Percentiles rank a stretch among this genome's conserved stretches.
These are phyloP conservation scores for Crenichthys baileyi DNA, from an alignment of 2,797 vertebrate genomes.

Conservation along the genomic window DNA sequence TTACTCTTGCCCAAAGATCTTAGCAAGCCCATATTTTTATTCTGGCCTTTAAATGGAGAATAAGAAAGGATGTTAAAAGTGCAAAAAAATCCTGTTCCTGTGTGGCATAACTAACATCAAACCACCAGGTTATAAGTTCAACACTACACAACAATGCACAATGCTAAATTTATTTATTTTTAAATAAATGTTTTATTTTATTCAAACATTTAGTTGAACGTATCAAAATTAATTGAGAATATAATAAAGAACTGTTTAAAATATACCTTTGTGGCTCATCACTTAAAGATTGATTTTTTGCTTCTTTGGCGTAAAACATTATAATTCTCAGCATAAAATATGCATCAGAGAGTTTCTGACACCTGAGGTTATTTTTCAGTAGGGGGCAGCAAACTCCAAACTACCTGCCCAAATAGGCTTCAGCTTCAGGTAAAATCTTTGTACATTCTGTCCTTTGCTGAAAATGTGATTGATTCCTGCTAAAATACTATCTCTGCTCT, in stretches of 20 bases:
- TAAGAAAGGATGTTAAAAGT: slow-evolving; percentile 7
- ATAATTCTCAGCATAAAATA: slow-evolving; percentile 21
- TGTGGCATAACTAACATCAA: background rate
- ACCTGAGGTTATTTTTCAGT: slow-evolving; percentile 57
- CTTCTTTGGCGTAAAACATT: slow-evolving; percentile 12
- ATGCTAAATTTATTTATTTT: background rate
- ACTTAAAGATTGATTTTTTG: slow-evolving; percentile 5
- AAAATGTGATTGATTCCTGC: background rate
- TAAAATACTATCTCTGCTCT: background rate
- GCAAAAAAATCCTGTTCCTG: background rate
- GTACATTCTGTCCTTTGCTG: slow-evolving; percentile 12
- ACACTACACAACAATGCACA: background rate
- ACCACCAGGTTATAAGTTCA: background rate
- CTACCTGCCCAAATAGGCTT: slow-evolving; percentile 41
- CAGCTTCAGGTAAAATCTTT: slow-evolving; percentile 22
- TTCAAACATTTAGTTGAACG: background rate
- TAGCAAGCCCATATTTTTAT: slow-evolving; percentile 62
- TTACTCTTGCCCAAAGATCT: slow-evolving; percentile 64
- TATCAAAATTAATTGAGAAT: background rate
- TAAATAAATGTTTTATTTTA: background rate
- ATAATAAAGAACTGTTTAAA: background rate
- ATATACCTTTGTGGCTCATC: background rate
- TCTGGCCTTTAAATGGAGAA: slow-evolving; percentile 37
- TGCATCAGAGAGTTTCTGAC: slow-evolving; percentile 25
- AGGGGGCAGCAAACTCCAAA: slow-evolving; percentile 76